Conservation (phyloP, 2,797 vertebrate genomes). For the Manis pentadactyla region DNA sequence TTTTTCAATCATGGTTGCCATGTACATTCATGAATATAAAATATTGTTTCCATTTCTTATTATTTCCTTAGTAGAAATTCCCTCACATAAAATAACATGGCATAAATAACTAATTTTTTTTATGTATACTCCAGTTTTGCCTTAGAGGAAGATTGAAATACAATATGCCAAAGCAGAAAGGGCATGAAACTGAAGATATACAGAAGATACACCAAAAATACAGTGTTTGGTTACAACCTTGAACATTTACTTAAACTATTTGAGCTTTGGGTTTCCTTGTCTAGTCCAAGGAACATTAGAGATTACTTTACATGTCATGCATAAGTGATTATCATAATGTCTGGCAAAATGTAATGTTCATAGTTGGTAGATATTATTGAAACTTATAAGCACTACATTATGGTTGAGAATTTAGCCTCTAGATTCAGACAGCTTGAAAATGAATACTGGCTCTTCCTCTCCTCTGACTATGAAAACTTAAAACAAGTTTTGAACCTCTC, state of each 20-base stretch:
- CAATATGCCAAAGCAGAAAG: neutral
- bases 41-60: neutral
- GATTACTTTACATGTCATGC: neutral
- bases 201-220: too few relatives aligned
- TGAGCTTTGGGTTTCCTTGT: neutral
- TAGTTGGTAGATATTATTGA: neutral
- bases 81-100: neutral
- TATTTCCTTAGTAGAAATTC: neutral
- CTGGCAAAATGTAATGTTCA: neutral
- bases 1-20: neutral
- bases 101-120: neutral
- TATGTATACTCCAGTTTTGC: neutral
- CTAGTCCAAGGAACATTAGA: neutral
- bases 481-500: neutral
- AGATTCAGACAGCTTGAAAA: neutral
- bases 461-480: neutral
- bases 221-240: neutral
- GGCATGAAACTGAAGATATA: neutral
- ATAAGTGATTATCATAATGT: neutral
- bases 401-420: neutral
- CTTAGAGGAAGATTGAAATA: neutral
- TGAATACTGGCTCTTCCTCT: neutral
- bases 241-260: neutral
- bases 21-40: neutral
- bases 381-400: neutral